Base-by-base conservation (phyloP, 2,888 invertebrate species). In the Trissonchulus sp. region DNA sequence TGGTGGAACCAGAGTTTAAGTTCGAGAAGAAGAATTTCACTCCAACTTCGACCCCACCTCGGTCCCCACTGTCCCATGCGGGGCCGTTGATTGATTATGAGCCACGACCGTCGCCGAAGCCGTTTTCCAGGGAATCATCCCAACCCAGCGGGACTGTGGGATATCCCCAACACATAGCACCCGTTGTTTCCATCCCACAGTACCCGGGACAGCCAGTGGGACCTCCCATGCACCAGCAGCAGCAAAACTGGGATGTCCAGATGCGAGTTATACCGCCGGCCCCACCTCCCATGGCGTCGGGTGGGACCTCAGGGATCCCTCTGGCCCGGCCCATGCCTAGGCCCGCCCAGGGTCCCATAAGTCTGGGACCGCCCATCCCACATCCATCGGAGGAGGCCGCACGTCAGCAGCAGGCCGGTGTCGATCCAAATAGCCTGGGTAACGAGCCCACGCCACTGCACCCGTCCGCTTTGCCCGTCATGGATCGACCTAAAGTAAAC, bases 21-120 rank as follows among this genome's bases (percentile, higher is more conserved):
- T 74, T 78, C 37, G 84, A 84, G 75, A 78, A 78, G 28, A 84
- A 84, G 79, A 82, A 83, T 76, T 84, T 84, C 77, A 84, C 83
- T 23, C 75, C 75, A 2, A n/a, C 2, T n/a, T 2, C 37, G 2
- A 36, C 68, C 34, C 75, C 75, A n/a, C 35, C 37, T 30, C 34
- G 34, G n/a, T 33, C 33, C 37, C 71, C 71, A n/a, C n/a, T 69
- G 28, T 35, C 71, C 28, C 71, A 69, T 34, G 31, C 71, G 2
- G 71, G 71, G 8, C 71, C 71, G n/a, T 3, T 69, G 3, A 30
- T 35, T 18, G 35, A 34, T 69, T n/a, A 35, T 48, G 48, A 48
- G 8, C 48, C 48, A 8, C 8, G 48, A 23, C 48, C 48, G 48
- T 48, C 48, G 48, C 48, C 48, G 8, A 8, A 23, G 48, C 48